A percentile compares a stretch with the other conserved stretches of the same genome.
Evolutionary conservation across 2,888 invertebrate species (phyloP).

Genomic region (Chrysodeixis includens): DNA sequence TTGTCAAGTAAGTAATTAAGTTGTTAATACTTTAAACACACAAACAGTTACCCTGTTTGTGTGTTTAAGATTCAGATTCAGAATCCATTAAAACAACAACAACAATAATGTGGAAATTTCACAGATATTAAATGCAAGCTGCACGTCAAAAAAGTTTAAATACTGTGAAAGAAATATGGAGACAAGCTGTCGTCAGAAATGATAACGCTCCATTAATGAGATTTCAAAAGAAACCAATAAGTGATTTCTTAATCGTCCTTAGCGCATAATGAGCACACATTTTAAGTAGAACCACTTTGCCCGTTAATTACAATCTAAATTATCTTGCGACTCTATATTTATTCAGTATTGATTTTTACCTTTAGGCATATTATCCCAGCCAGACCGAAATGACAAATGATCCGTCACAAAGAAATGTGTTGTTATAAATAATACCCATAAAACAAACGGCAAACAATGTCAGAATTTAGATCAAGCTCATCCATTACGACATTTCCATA

Average conservation of each 20-base stretch:
- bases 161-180: neutral
- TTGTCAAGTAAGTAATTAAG: too few species aligned
- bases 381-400: neutral
- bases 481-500: slow-evolving; percentile 19
- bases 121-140: neutral
- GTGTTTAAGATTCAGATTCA: too few species aligned
- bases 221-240: slow-evolving; percentile 23
- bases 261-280: slow-evolving; percentile 15
- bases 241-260: slow-evolving; percentile 10
- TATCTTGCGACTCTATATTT: slow-evolving; percentile 37
- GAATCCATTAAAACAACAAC: too few species aligned
- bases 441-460: slow-evolving; percentile 9
- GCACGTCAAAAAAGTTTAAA: slow-evolving; percentile 12
- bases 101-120: neutral
- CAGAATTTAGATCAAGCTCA: slow-evolving; percentile 11
- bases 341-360: slow-evolving; percentile 43
- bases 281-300: slow-evolving; percentile 33
- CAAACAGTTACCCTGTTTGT: too few species aligned
- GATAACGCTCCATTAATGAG: slow-evolving; percentile 33
- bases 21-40: too few species aligned
- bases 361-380: slow-evolving; percentile 17
- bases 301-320: slow-evolving; percentile 51
- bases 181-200: slow-evolving; percentile 18
- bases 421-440: slow-evolving; percentile 24
- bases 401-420: slow-evolving; percentile 25